Evolutionary conservation across 2,797 vertebrate species (phyloP).

Genomic region (Phataginus tetradactyla): DNA sequence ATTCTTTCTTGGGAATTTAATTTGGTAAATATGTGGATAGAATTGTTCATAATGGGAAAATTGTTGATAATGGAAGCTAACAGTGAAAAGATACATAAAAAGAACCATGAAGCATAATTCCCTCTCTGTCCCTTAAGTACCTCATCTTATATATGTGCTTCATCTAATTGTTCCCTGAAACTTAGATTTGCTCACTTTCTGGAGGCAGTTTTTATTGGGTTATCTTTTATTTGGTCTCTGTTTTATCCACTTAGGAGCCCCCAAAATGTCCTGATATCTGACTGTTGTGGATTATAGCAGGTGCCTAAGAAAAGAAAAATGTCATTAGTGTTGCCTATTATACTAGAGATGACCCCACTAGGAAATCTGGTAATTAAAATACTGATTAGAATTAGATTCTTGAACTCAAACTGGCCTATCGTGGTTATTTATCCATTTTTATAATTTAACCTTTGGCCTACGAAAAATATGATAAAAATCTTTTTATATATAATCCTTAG

Average conservation of each 20-base stretch:
- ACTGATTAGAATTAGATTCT: slow-evolving; percentile 37
- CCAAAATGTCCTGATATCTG: background rate
- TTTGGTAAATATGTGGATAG: background rate
- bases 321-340: background rate
- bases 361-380: background rate
- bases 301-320: slow-evolving; percentile 21
- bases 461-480: background rate
- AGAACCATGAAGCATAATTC: background rate
- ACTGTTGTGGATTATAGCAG: background rate
- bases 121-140: background rate
- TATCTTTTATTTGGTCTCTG: background rate
- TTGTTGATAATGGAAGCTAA: slow-evolving; percentile 11
- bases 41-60: background rate
- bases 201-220: background rate
- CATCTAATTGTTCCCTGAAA: background rate
- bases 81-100: background rate
- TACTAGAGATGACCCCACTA: background rate
- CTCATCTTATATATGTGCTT: background rate
- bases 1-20: background rate
- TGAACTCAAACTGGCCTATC: background rate
- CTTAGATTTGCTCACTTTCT: background rate
- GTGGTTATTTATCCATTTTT: slow-evolving; percentile 25
- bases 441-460: background rate
- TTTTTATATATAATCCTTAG: background rate
- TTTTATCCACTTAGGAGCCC: background rate